Percentiles rank a stretch among this genome's conserved stretches.
These are phyloP conservation scores for Decapterus maruadsi DNA, from an alignment of 2,797 vertebrate species.

Conservation along the genomic window DNA sequence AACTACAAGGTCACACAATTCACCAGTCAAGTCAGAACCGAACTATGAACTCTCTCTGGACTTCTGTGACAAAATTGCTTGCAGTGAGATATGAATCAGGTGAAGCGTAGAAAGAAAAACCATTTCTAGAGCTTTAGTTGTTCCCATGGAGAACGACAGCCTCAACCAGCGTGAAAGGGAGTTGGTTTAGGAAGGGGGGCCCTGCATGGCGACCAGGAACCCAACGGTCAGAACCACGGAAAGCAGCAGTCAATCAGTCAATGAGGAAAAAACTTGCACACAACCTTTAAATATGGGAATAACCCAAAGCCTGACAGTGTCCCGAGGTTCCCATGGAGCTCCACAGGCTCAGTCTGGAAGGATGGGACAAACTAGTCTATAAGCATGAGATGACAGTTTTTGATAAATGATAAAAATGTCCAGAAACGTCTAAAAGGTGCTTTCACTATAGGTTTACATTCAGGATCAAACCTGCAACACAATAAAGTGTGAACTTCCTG, in stretches of 20 bases:
- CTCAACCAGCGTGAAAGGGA: background rate
- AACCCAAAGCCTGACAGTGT: too few relatives aligned
- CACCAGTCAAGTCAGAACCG: background rate
- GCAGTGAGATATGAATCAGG: background rate
- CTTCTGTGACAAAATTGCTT: background rate
- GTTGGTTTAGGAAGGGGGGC: background rate
- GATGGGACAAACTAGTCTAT: background rate
- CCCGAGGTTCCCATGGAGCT: background rate
- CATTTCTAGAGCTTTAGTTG: background rate
- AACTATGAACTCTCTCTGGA: background rate
- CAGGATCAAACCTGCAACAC: background rate
- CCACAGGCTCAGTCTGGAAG: background rate
- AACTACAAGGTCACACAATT: background rate
- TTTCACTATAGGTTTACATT: background rate
- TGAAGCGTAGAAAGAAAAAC: background rate
- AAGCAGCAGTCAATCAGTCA: too few relatives aligned
- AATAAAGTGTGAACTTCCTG: background rate
- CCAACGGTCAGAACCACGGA: background rate
- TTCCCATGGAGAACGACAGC: background rate
- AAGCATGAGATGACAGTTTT: background rate
- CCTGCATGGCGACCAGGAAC: background rate
- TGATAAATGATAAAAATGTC: background rate
- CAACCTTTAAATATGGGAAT: too few relatives aligned
- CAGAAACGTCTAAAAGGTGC: background rate
- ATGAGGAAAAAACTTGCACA: too few relatives aligned